Base-by-base conservation (phyloP, 2,888 invertebrate genomes). In the Pristionchus fissidentatus region DNA sequence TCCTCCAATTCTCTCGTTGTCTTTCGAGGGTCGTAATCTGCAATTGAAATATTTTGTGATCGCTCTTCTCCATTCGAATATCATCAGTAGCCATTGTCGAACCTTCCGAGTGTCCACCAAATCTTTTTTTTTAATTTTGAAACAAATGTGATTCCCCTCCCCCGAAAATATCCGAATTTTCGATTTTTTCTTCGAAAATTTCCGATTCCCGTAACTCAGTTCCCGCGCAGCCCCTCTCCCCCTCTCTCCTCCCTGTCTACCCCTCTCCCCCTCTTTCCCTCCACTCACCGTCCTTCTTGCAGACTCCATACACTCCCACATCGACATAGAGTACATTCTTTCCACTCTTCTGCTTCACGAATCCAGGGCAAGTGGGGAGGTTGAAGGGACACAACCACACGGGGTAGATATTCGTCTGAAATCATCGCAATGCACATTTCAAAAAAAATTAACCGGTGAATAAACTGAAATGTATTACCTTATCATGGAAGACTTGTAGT, bases 361-460 rank as follows among this genome's bases (percentile, higher is more conserved):
- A 94, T 0, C 96, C 96, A 0, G 95, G 95, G 85, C 94, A 88
- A 0, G 88, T 85, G 82, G 94, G 94, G 85, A 96, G 93, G 89
- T 94, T 95, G 93, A 96, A 96, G 0, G 96, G 96, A 90, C 96
- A 96, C 86, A 96, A 91, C 96, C 96, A 96, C 3, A 96, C 93
- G 0, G 96, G 96, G 91, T 96, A 96, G 49, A 96, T 88, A 87
- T 90, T 77, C 35, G 87, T 73, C 83, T 83, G 7, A 70, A 41
- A 79, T 29, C 62, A 62, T 26, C n/a, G 26, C 26, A 41, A 7
- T n/a, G n/a, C n/a, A n/a, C n/a, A n/a, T n/a, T n/a, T n/a, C n/a
- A n/a, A n/a, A 29, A 13, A 29, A n/a, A 29, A 66, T 32, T 35
- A 85, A 22, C 13, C 35, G 32, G 26, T 66, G 26, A n/a, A n/a